phyloP scores from a whole-genome alignment of 1,140 invertebrate species.

The Musca domestica region DNA sequence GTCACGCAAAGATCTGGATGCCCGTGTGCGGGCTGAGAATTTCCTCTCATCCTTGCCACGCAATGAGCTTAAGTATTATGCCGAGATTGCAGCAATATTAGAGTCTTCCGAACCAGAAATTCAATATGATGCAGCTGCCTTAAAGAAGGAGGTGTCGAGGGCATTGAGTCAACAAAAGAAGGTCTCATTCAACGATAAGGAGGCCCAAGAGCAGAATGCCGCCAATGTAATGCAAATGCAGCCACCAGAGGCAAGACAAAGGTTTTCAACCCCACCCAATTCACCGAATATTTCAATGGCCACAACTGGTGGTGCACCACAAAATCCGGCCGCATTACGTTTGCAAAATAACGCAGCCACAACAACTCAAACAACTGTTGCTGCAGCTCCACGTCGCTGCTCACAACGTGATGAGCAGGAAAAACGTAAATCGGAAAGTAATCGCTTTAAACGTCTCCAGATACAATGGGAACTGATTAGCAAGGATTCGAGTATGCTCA shows the following conservation, averaged over 20 bases:
- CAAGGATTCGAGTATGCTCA: constrained; percentile 54
- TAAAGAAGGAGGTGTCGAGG: constrained; percentile 66
- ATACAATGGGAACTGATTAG: constrained; percentile 83
- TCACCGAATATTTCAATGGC: constrained; percentile 68
- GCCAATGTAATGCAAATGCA: constrained; percentile 39
- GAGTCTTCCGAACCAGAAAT: constrained; percentile 65
- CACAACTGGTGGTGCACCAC: constrained; percentile 28
- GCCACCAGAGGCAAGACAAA: constrained; percentile 29
- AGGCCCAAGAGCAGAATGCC: constrained; percentile 16
- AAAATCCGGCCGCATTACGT: constrained; percentile 41
- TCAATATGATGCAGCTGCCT: constrained; percentile 66
- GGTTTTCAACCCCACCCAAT: constrained; percentile 65
- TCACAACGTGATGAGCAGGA: constrained; percentile 43
- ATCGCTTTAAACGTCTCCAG: constrained; percentile 72
- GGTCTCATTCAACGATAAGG: constrained; percentile 57
- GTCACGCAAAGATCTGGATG: constrained; percentile 55
- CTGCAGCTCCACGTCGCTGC: constrained; percentile 34
- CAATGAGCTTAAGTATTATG: constrained; percentile 52
- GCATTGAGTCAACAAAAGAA: constrained; percentile 66
- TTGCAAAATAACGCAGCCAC: neutral
- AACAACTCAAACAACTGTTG: neutral
- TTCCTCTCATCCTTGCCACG: constrained; percentile 48
- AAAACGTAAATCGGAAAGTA: constrained; percentile 51
- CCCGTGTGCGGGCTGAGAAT: constrained; percentile 45
- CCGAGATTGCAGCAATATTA: constrained; percentile 64